A percentile compares a stretch with the other conserved stretches of the same genome.
Evolutionary conservation across 2,113 vertebrate genomes (phyloP).

Genomic region (Girardinichthys multiradiatus): DNA sequence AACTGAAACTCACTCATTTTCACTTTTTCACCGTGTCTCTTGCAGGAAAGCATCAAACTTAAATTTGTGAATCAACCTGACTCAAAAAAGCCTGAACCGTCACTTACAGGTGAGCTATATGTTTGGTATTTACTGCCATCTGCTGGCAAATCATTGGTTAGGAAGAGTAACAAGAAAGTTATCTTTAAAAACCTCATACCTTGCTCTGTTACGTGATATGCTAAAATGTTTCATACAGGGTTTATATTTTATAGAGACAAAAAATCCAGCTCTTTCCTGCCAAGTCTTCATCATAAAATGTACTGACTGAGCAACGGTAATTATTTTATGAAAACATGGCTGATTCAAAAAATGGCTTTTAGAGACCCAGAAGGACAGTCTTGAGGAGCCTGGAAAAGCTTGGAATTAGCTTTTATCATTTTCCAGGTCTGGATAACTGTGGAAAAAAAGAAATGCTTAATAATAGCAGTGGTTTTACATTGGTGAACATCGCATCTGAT

Average conservation of each 20-base stretch:
- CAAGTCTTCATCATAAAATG: too few species aligned
- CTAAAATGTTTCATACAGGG: too few species aligned
- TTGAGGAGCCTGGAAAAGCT: too few species aligned
- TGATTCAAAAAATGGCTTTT: too few species aligned
- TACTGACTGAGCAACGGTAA: too few species aligned
- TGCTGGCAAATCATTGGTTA: conserved; percentile 27
- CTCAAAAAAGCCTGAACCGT: conserved; percentile 36
- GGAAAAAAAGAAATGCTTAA: too few species aligned
- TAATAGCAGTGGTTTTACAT: too few species aligned
- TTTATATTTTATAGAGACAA: neutral
- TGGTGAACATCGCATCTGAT: too few species aligned
- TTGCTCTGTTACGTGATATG: neutral
- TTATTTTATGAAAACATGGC: too few species aligned
- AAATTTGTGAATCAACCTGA: conserved; percentile 2
- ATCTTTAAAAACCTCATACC: neutral
- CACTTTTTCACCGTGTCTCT: conserved; percentile 20
- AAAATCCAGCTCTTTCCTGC: neutral
- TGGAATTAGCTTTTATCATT: too few species aligned
- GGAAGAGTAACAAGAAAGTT: rapidly evolving
- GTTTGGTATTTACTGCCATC: conserved; percentile 55
- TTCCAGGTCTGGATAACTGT: too few species aligned
- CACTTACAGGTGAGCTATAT: conserved; percentile 59
- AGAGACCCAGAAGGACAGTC: too few species aligned
- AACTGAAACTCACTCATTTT: neutral
- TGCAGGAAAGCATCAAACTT: conserved; percentile 52